These are phyloP conservation scores for Dascillus cervinus DNA, from an alignment of 2,888 invertebrate species.

Conservation along the genomic window DNA sequence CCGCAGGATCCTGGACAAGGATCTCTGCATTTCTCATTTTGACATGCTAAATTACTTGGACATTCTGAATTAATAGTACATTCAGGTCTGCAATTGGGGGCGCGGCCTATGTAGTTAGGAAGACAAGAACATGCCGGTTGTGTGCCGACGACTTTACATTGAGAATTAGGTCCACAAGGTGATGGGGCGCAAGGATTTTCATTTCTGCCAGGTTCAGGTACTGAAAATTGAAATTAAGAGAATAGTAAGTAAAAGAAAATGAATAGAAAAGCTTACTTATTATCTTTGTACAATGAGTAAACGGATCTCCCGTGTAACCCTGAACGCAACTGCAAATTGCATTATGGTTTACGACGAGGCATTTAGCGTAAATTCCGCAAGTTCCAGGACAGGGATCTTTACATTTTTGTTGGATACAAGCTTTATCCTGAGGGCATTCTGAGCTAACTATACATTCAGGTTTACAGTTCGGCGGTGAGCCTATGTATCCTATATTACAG, in stretches of 20 bases:
- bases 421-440: constrained; percentile 57
- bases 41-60: constrained; percentile 71
- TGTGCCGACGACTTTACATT: constrained; percentile 70
- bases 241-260: constrained; percentile 6
- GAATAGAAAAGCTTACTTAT: constrained; percentile 15
- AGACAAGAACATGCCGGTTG: constrained; percentile 82
- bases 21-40: constrained; percentile 73
- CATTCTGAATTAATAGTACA: constrained; percentile 76
- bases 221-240: constrained; percentile 28
- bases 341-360: constrained; percentile 60
- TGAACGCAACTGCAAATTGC: constrained; percentile 59
- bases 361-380: constrained; percentile 58
- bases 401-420: constrained; percentile 57
- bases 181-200: constrained; percentile 70
- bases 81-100: constrained; percentile 80
- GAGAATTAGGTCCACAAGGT: constrained; percentile 77
- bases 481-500: constrained; percentile 54
- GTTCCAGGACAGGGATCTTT: constrained; percentile 57
- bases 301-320: constrained; percentile 59
- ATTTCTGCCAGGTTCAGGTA: constrained; percentile 38
- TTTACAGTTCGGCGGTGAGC: constrained; percentile 56
- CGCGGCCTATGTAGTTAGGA: constrained; percentile 71
- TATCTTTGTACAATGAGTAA: constrained; percentile 42
- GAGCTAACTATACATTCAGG: constrained; percentile 61
- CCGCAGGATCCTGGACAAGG: constrained; percentile 79